Evolutionary conservation across 2,797 vertebrate genomes (phyloP), one percentile per base, ranked within the genome.

Genomic region (Toxotes lorentzi): DNA sequence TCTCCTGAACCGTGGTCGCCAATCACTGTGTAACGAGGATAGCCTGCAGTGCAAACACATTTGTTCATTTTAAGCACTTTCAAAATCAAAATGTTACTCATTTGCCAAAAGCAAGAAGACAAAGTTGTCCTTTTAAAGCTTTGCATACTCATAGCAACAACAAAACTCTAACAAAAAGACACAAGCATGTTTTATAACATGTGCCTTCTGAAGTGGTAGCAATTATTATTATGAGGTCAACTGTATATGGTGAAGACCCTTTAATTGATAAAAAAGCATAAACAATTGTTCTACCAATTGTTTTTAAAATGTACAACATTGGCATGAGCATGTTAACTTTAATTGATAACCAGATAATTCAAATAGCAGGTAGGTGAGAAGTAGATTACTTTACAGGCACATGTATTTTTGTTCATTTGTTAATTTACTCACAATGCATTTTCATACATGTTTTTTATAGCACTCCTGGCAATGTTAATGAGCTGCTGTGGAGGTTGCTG

Each of bases 1-100:
- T 99, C 97, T 0, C 98, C 98, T 0, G 97, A 96, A 21, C 96
- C 93, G 30, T 97, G 97, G 93, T 99, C 97, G 27, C 98, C 98
- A 78, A 97, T 96, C 32, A 99, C 98, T 66, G 98, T 95, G 83
- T 99, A 99, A 63, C 98, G 97, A 0, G 98, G 98, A 38, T 99
- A 99, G 74, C 98, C 98, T 99, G 94, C n/a, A 85, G 76, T 3
- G 45, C 69, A 43, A 85, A 89, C 73, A 82, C 45, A 82, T 74
- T 81, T 41, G 70, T 64, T 83, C 59, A 19, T 64, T 73, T 79
- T 69, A 83, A 70, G 67, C 66, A 78, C 68, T 24, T 30, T 77
- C 34, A 69, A 77, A 82, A 47, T 68, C 23, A 14, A 57, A 78
- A 61, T 24, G 38, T 17, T 35, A n/a, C 50, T 59, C n/a, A 68